Evolutionary conservation across 2,888 invertebrate genomes (phyloP).

Genomic region (Stenodera caucasica): DNA sequence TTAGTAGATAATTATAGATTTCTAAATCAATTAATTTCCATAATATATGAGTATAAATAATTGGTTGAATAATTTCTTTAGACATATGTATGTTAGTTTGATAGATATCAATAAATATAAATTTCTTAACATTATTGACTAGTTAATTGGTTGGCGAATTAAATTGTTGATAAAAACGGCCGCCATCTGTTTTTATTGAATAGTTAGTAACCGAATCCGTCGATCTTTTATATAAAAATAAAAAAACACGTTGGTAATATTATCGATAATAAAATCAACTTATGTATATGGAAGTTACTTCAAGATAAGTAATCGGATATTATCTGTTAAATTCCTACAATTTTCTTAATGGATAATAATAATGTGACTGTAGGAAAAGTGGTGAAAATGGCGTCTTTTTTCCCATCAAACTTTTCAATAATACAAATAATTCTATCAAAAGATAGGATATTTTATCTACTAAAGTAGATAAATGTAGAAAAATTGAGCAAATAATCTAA

Average conservation of each 20-base stretch:
- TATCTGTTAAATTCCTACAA: no score
- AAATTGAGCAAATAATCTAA: no score
- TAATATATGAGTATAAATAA: no score
- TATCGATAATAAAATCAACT: no score
- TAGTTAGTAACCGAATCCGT: background rate
- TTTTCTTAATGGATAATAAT: background rate
- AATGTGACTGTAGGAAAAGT: background rate
- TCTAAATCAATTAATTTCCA: no score
- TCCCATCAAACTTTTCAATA: background rate
- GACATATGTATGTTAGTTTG: slow-evolving; percentile 33
- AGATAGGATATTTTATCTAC: no score
- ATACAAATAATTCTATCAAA: background rate
- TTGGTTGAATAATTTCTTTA: background rate
- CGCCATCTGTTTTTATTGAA: slow-evolving; percentile 21
- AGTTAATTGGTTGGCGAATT: slow-evolving; percentile 49
- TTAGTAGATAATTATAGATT: no score
- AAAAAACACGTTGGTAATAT: no score
- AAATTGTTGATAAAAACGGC: slow-evolving; percentile 49
- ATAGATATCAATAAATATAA: slow-evolving; percentile 45
- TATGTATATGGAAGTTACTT: no score
- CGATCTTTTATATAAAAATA: background rate
- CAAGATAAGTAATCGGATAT: no score
- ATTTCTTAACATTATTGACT: slow-evolving; percentile 46
- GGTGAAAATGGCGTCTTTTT: slow-evolving; percentile 1
- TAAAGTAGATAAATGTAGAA: no score